Evolutionary conservation across 1,140 invertebrate genomes (phyloP).

Genomic region (Catajapyx aquilonaris): DNA sequence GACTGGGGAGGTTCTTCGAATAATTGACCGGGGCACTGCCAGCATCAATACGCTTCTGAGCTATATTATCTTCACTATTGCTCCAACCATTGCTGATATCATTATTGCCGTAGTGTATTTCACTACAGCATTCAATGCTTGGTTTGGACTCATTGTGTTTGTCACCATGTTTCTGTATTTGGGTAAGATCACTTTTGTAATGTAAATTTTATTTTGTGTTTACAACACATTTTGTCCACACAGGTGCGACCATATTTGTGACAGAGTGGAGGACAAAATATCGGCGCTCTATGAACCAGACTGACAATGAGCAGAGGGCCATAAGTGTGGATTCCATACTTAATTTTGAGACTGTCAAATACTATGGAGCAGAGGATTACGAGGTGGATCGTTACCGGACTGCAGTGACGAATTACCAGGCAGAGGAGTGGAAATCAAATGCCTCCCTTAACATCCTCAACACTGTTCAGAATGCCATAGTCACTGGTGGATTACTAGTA

Average conservation of each 20-base stretch:
- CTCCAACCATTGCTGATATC: conserved; percentile 82
- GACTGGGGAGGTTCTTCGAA: conserved; percentile 81
- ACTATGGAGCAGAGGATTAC: conserved; percentile 81
- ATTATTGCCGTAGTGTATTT: conserved; percentile 83
- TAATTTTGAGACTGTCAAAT: conserved; percentile 96
- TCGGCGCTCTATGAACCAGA: conserved; percentile 73
- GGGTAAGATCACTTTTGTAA: conserved; percentile 33
- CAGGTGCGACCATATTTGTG: conserved; percentile 60
- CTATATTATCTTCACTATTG: conserved; percentile 69
- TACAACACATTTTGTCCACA: conserved; percentile 11
- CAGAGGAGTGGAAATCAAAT: conserved; percentile 70
- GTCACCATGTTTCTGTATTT: conserved; percentile 80
- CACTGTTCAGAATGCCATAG: conserved; percentile 69
- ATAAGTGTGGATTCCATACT: conserved; percentile 86
- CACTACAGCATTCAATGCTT: conserved; percentile 62
- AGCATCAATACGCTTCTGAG: conserved; percentile 82
- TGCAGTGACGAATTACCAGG: conserved; percentile 63
- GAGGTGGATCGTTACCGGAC: conserved; percentile 67
- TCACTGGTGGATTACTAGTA: conserved; percentile 61
- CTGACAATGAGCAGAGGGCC: conserved; percentile 78
- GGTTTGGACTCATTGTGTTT: conserved; percentile 88
- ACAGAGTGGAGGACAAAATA: conserved; percentile 95
- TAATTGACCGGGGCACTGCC: conserved; percentile 89
- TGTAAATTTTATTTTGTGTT: conserved; percentile 5
- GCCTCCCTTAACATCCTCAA: conserved; percentile 76